Evolutionary conservation across 2,797 vertebrate species (phyloP).

Genomic region (Benthosema pterotum): DNA sequence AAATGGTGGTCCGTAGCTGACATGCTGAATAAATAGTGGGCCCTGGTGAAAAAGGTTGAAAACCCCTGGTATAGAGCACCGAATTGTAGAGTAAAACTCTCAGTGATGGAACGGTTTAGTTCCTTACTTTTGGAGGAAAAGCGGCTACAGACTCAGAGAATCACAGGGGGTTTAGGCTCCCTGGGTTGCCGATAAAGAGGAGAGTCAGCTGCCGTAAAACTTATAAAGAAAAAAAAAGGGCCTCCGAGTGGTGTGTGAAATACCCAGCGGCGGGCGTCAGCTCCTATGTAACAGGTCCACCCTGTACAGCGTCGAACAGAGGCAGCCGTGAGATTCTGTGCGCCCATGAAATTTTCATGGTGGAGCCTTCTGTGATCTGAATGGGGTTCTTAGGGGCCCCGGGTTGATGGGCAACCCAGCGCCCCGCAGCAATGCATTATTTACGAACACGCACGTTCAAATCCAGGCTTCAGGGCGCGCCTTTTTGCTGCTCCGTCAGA

Average conservation of each 20-base stretch:
- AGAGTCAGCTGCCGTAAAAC: constrained; percentile 32
- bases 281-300: constrained; percentile 37
- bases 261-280: constrained; percentile 50
- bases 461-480: constrained; percentile 71
- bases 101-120: background rate
- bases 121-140: background rate
- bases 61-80: too few species aligned
- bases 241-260: constrained; percentile 44
- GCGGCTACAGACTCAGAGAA: background rate
- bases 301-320: constrained; percentile 54
- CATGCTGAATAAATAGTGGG: too few species aligned
- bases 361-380: constrained; percentile 67
- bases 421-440: constrained; percentile 71
- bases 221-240: constrained; percentile 15
- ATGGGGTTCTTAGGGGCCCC: constrained; percentile 58
- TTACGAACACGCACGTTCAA: constrained; percentile 79
- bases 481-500: constrained; percentile 77
- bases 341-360: constrained; percentile 73
- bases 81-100: too few species aligned
- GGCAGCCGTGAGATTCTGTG: constrained; percentile 66
- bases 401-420: constrained; percentile 71
- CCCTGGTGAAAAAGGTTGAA: too few species aligned
- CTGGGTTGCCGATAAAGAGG: constrained; percentile 2
- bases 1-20: too few species aligned
- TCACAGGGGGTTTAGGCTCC: constrained; percentile 10